Percentiles rank a stretch among this genome's conserved stretches.
These are phyloP conservation scores for Aldrovandia affinis DNA, from an alignment of 2,797 vertebrate genomes.

Conservation along the genomic window DNA sequence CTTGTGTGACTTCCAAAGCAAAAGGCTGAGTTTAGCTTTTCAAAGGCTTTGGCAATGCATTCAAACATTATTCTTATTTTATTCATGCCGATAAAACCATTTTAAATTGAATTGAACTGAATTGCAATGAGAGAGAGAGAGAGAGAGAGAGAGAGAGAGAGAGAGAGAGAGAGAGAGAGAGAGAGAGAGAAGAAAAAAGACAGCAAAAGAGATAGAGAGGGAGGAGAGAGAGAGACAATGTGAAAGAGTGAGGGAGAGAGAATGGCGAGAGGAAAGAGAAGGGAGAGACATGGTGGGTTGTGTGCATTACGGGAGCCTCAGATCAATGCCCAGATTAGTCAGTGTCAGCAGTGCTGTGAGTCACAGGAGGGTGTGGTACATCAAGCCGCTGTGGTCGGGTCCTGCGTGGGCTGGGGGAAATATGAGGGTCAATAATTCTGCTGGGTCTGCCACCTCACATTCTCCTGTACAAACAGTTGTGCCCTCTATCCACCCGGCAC, in stretches of 20 bases:
- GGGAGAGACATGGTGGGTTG: not conserved
- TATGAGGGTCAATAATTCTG: not conserved
- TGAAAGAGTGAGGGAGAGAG: not conserved
- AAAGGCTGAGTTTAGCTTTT: too few species aligned
- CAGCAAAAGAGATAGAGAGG: not conserved
- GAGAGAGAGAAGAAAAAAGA: not conserved
- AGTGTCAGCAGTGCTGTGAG: constrained; percentile 6
- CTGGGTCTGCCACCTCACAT: not conserved
- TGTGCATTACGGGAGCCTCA: not conserved
- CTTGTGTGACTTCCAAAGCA: too few species aligned
- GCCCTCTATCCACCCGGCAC: not conserved
- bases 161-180: not conserved
- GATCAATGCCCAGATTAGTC: constrained; percentile 1
- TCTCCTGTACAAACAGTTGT: not conserved
- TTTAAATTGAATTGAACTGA: not conserved
- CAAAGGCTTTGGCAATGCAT: too few species aligned
- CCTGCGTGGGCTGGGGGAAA: not conserved
- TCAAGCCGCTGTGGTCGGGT: not conserved
- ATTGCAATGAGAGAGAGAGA: constrained; percentile 9
- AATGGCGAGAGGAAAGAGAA: not conserved
- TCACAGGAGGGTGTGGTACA: not conserved
- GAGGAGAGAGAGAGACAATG: not conserved
- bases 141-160: not conserved
- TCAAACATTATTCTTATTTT: too few species aligned
- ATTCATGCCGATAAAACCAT: too few species aligned